Base-by-base conservation (phyloP, 2,888 invertebrate genomes). In the Physocephala rufipes region DNA sequence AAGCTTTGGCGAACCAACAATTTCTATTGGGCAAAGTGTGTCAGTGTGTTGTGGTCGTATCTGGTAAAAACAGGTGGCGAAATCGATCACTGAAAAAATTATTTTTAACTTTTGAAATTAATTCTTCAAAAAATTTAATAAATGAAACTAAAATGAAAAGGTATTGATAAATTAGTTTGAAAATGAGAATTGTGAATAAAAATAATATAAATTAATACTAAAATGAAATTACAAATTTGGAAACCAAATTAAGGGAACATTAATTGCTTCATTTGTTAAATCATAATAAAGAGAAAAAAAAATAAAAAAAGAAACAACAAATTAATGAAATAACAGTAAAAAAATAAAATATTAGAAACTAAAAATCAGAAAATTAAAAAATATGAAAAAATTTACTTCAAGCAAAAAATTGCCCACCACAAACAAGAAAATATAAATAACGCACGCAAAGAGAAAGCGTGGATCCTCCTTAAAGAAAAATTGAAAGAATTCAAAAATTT, bases 401-500 rank as follows among this genome's bases (percentile, higher is more conserved):
- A 70, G 55, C 28, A 12, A 66, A 71, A 24, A 58, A 70, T 64
- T 70, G n/a, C n/a, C n/a, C n/a, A n/a, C n/a, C n/a, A n/a, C n/a
- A n/a, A n/a, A n/a, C n/a, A n/a, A n/a, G n/a, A n/a, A n/a, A n/a
- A n/a, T n/a, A n/a, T n/a, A n/a, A n/a, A n/a, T n/a, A n/a, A n/a
- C n/a, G n/a, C n/a, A n/a, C n/a, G n/a, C n/a, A n/a, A n/a, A n/a
- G n/a, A n/a, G n/a, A n/a, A n/a, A n/a, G n/a, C n/a, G n/a, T n/a
- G n/a, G n/a, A n/a, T n/a, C n/a, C n/a, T n/a, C n/a, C n/a, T n/a
- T n/a, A n/a, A n/a, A n/a, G n/a, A n/a, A n/a, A n/a, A n/a, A n/a
- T n/a, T n/a, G n/a, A n/a, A n/a, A n/a, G n/a, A n/a, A n/a, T n/a
- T n/a, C 13, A 71, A 73, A 74, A 73, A 65, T 71, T 24, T 26